phyloP scores from a whole-genome alignment of 2,888 invertebrate genomes.

The Limulus polyphemus region DNA sequence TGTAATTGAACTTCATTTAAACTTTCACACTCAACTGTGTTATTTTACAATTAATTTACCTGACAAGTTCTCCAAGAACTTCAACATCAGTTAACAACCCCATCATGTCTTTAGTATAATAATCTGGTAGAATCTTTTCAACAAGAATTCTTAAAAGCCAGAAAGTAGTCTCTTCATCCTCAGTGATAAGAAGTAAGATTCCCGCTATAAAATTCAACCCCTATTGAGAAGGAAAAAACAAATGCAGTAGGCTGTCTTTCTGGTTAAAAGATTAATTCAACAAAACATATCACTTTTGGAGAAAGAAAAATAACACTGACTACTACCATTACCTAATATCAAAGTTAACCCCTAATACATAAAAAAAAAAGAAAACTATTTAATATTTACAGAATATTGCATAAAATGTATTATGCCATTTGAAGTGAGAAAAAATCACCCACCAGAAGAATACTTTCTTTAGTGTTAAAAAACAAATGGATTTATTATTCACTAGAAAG shows the following conservation, averaged over 20 bases:
- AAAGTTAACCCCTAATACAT: not conserved
- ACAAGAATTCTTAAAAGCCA: conserved; percentile 84
- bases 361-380: too few relatives aligned
- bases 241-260: too few relatives aligned
- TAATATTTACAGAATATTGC: too few relatives aligned
- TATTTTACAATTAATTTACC: conserved; percentile 34
- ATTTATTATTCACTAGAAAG: too few relatives aligned
- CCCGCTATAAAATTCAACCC: conserved; percentile 88
- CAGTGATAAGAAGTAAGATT: conserved; percentile 66
- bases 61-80: conserved; percentile 71
- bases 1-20: too few relatives aligned
- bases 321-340: conserved; percentile 2
- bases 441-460: too few relatives aligned
- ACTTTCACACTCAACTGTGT: too few relatives aligned
- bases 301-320: conserved; percentile 4
- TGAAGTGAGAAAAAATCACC: too few relatives aligned
- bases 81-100: conserved; percentile 79
- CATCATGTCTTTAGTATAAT: conserved; percentile 79
- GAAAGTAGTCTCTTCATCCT: conserved; percentile 79
- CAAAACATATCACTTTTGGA: not conserved
- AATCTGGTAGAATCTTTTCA: conserved; percentile 69
- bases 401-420: too few relatives aligned
- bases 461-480: too few relatives aligned
- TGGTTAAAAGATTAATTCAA: too few relatives aligned
- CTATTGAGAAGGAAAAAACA: conserved; percentile 37